phyloP scores from a whole-genome alignment of 2,888 invertebrate species.

The Cryptus armator region DNA sequence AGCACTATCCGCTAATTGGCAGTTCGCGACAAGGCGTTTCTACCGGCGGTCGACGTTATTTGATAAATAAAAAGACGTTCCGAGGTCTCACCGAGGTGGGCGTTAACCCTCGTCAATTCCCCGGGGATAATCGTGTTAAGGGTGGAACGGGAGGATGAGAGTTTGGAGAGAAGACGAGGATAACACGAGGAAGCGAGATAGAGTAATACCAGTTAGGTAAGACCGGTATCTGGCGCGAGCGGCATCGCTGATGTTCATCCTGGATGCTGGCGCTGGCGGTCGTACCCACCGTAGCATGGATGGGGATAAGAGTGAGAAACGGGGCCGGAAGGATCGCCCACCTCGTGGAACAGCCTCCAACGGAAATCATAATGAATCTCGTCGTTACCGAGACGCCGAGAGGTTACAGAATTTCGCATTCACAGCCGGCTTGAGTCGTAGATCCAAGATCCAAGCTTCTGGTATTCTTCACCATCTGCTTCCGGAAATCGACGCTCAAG shows the following conservation, averaged over 20 bases:
- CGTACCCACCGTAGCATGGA: not conserved
- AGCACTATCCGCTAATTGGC: constrained; percentile 54
- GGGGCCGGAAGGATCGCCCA: constrained; percentile 37
- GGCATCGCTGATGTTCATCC: constrained; percentile 42
- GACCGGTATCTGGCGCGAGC: constrained; percentile 17
- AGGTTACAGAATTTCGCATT: constrained; percentile 36
- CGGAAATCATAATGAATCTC: constrained; percentile 69
- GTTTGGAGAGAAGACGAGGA: constrained; percentile 9
- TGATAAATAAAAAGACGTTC: constrained; percentile 52
- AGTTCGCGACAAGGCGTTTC: constrained; percentile 43
- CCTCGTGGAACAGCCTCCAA: constrained; percentile 45
- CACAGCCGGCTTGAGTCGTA: constrained; percentile 1
- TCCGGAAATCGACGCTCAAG: not conserved
- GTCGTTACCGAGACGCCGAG: constrained; percentile 50
- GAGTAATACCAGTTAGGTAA: constrained; percentile 26
- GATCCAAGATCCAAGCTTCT: not conserved
- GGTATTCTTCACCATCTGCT: constrained; percentile 19
- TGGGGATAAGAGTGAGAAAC: constrained; percentile 29
- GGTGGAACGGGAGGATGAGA: constrained; percentile 9
- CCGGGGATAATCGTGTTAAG: constrained; percentile 58
- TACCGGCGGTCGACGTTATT: constrained; percentile 37
- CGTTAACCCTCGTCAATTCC: constrained; percentile 55
- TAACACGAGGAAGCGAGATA: constrained; percentile 5
- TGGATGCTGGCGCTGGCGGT: constrained; percentile 7
- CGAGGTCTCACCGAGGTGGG: constrained; percentile 16